Base-by-base conservation (phyloP, 2,113 vertebrate species). In the Pteronura brasiliensis region DNA sequence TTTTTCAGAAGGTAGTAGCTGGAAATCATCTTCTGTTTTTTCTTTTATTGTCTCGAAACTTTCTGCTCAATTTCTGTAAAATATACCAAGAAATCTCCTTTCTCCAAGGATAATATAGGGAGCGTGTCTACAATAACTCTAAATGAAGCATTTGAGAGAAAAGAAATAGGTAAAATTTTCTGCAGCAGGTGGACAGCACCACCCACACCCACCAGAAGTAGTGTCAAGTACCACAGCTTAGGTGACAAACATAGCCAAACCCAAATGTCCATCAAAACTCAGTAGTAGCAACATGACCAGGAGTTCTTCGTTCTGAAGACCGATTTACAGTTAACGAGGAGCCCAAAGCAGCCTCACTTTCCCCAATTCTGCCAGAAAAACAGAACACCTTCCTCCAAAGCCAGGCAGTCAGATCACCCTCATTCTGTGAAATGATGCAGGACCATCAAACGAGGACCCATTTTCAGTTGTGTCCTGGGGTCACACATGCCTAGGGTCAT, bases 101-200 rank as follows among this genome's bases (percentile, higher is more conserved):
- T 91, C 39, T 82, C 57, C 55, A 76, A 92, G 44, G 86, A 81
- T 95, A 93, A 93, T 85, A 71, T 3, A 71, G 4, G 44, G n/a
- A 96, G 93, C 96, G 97, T 98, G 93, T 98, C 91, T 97, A 96
- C 69, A 95, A 97, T 95, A 87, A 90, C 96, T 94, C 95, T 83
- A 65, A 92, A 74, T 47, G 88, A 97, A 92, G 96, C 91, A 97
- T 96, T 90, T 95, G 96, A 98, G 96, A 97, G 93, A 97, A 98
- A 98, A 95, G 3, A 85, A 95, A 98, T 65, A 76, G 97, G 97
- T 95, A 97, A 96, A 97, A 95, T 57, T 96, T 95, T 97, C 61
- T 29, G 97, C 97, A 97, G 97, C 97, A 98, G 95, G 95, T 88
- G 97, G 97, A 98, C 97, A 97, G 98, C 92, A 97, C 97, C 97